Evolutionary conservation across 2,113 vertebrate species (phyloP).

Genomic region (Oncorhynchus gorbuscha): DNA sequence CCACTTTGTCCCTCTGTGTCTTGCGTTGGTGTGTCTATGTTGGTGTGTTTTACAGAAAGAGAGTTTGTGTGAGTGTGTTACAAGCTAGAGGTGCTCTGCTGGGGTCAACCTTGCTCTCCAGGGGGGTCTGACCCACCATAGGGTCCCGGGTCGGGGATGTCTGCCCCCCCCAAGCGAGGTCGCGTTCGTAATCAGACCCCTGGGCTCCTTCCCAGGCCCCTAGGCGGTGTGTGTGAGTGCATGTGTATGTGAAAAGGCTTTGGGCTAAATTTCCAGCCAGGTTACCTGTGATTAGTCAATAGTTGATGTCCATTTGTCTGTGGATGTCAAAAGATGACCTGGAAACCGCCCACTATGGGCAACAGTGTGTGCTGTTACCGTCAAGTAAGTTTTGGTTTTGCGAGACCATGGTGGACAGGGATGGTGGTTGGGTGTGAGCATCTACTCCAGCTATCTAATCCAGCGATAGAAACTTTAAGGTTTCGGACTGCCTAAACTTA

Average conservation of each 20-base stretch:
- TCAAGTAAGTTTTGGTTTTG: too few relatives aligned
- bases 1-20: conserved; percentile 47
- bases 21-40: conserved; percentile 20
- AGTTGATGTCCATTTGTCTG: too few relatives aligned
- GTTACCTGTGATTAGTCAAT: too few relatives aligned
- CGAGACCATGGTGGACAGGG: too few relatives aligned
- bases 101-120: conserved; percentile 67
- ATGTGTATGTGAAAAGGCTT: conserved; percentile 23
- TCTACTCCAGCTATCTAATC: too few relatives aligned
- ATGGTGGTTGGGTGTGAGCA: too few relatives aligned
- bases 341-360: too few relatives aligned
- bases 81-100: conserved; percentile 32
- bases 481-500: too few relatives aligned
- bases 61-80: conserved; percentile 6
- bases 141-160: conserved; percentile 52
- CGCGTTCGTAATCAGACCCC: conserved; percentile 71
- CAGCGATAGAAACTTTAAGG: too few relatives aligned
- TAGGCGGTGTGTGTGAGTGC: conserved; percentile 38
- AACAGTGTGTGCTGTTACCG: too few relatives aligned
- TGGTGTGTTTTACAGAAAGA: background rate
- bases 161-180: conserved; percentile 61
- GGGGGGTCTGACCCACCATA: conserved; percentile 64
- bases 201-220: conserved; percentile 71
- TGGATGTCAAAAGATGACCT: too few relatives aligned
- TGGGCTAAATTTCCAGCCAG: background rate